Percentiles rank a stretch among this genome's conserved stretches.
phyloP scores from a whole-genome alignment of 2,888 invertebrate species.

The Halictus ligatus region DNA sequence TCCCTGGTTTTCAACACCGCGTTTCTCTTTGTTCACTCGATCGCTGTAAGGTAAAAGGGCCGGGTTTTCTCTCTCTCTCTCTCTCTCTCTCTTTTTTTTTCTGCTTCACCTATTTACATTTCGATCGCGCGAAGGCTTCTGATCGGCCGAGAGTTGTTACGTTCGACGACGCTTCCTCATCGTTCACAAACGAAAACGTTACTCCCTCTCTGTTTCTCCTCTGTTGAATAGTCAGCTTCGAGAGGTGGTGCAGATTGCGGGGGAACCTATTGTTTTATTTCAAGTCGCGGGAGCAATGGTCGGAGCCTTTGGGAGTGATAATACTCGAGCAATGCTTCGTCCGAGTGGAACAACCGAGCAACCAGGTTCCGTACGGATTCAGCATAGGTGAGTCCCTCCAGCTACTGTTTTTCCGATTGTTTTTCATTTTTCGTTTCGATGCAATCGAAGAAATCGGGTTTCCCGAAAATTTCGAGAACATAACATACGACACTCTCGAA shows the following conservation, averaged over 20 bases:
- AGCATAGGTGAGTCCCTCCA: conserved; percentile 88
- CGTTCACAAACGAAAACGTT: conserved; percentile 18
- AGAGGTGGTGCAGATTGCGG: conserved; percentile 95
- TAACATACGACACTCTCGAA: no score
- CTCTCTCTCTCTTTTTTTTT: no score
- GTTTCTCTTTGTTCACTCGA: neutral
- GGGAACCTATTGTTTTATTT: conserved; percentile 97
- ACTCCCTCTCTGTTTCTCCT: conserved; percentile 21
- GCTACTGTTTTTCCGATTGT: neutral
- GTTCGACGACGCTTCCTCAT: neutral
- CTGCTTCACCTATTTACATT: neutral
- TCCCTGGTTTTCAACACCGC: neutral
- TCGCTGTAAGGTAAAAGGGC: neutral
- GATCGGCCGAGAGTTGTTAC: neutral
- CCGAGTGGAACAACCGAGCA: conserved; percentile 88
- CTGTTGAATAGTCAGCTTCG: conserved; percentile 88
- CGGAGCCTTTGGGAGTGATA: conserved; percentile 94
- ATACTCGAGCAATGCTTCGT: conserved; percentile 95
- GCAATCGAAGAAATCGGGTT: no score
- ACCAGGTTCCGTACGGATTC: conserved; percentile 92
- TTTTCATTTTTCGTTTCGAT: neutral
- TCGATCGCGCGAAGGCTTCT: conserved; percentile 3
- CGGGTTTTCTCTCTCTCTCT: no score
- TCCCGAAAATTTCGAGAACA: no score
- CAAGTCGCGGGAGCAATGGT: conserved; percentile 94